These are phyloP conservation scores for Arenaria interpres DNA, from an alignment of 2,113 vertebrate species.

Conservation along the genomic window DNA sequence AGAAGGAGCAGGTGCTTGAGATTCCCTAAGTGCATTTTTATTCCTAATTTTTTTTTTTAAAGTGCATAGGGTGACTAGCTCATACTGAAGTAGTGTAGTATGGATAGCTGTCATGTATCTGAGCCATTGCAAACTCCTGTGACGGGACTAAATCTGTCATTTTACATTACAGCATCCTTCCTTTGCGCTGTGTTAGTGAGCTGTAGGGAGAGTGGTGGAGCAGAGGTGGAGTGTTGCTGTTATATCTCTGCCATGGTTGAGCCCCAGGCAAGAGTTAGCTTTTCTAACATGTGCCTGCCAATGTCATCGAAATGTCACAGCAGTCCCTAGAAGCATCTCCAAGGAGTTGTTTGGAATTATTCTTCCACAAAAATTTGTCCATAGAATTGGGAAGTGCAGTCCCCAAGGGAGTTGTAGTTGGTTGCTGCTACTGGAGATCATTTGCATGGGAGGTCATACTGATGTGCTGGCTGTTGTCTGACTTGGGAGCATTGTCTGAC, in stretches of 20 bases:
- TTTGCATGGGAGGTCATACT: neutral
- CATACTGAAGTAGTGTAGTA: neutral
- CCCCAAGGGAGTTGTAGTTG: neutral
- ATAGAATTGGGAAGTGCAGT: neutral
- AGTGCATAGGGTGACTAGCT: neutral
- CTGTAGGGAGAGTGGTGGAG: neutral
- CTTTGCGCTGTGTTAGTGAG: accelerated
- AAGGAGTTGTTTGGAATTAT: neutral
- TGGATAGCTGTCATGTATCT: neutral
- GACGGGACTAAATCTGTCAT: neutral
- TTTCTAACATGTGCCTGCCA: neutral
- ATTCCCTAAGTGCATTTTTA: neutral
- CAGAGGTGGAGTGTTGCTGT: neutral
- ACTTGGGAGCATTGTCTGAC: neutral
- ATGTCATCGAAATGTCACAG: neutral
- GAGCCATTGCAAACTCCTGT: neutral
- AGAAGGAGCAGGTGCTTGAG: neutral
- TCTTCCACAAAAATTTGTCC: neutral
- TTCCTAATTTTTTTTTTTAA: neutral
- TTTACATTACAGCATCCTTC: neutral
- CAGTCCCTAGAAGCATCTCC: neutral
- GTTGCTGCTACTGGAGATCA: neutral
- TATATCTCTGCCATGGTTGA: neutral
- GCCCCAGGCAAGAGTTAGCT: neutral
- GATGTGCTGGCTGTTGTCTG: neutral